phyloP scores from a whole-genome alignment of 1,140 invertebrate species.

The Monomorium pharaonis region DNA sequence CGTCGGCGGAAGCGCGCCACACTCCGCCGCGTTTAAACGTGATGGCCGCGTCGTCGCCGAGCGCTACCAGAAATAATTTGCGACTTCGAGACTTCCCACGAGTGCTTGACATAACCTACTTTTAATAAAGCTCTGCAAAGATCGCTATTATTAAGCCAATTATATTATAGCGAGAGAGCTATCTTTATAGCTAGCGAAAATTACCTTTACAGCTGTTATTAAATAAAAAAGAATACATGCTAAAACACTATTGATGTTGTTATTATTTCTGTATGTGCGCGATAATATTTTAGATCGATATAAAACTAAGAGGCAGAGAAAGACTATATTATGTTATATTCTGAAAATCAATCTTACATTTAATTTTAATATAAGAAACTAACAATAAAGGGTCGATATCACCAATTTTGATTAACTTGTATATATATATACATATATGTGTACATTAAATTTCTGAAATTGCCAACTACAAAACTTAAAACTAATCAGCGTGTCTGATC shows the following conservation, averaged over 20 bases:
- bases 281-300: neutral
- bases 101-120: too few relatives aligned
- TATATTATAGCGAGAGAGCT: neutral
- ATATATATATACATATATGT: too few relatives aligned
- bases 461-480: too few relatives aligned
- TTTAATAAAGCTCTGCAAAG: neutral
- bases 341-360: neutral
- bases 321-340: neutral
- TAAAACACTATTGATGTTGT: neutral
- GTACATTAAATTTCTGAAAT: too few relatives aligned
- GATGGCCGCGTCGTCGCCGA: neutral
- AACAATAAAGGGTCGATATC: too few relatives aligned
- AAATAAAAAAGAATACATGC: neutral
- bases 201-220: too few relatives aligned
- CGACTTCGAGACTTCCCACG: neutral
- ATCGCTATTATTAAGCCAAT: neutral
- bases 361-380: neutral
- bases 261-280: neutral
- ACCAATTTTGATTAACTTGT: too few relatives aligned
- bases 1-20: constrained; percentile 44
- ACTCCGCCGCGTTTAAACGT: constrained; percentile 18
- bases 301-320: neutral
- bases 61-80: neutral
- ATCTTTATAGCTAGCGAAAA: too few relatives aligned
- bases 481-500: too few relatives aligned